Conservation (phyloP, 2,888 invertebrate species). For the Amblyteles armatorius region DNA sequence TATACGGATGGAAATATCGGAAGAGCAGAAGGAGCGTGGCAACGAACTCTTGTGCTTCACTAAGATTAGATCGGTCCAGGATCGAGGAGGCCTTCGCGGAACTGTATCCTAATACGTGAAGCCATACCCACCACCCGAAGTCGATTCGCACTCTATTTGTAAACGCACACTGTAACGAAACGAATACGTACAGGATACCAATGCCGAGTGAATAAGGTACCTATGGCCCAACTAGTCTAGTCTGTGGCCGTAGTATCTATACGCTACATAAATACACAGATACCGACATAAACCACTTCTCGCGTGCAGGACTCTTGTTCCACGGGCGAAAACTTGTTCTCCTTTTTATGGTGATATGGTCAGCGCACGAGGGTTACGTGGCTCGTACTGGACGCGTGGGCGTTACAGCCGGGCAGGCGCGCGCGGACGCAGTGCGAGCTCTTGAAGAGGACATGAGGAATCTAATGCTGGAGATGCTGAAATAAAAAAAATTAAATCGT, state of each 20-base stretch:
- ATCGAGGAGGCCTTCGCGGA: conserved; percentile 43
- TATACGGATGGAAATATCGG: not conserved
- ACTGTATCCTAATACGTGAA: conserved; percentile 62
- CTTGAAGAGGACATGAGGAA: conserved; percentile 21
- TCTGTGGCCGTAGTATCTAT: conserved; percentile 12
- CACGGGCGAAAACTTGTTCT: conserved; percentile 72
- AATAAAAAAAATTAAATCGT: not conserved
- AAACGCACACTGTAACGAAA: conserved; percentile 12
- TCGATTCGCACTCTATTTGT: conserved; percentile 41
- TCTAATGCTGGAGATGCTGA: conserved; percentile 2
- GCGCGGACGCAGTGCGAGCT: conserved; percentile 13
- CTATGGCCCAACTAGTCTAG: conserved; percentile 28
- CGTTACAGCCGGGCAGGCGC: conserved; percentile 65
- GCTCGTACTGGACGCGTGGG: conserved; percentile 67
- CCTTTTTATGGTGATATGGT: conserved; percentile 60
- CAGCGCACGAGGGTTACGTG: conserved; percentile 65
- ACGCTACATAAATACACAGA: conserved; percentile 65
- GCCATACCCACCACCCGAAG: not conserved
- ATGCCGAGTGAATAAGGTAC: not conserved
- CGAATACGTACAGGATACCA: conserved; percentile 42
- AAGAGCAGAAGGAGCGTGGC: conserved; percentile 62
- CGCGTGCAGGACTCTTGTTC: conserved; percentile 69
- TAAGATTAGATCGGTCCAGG: conserved; percentile 69
- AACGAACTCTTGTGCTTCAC: conserved; percentile 69
- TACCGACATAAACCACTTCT: conserved; percentile 69